Base-by-base conservation (phyloP, 2,797 vertebrate species). In the Emydoidea blandingii region DNA sequence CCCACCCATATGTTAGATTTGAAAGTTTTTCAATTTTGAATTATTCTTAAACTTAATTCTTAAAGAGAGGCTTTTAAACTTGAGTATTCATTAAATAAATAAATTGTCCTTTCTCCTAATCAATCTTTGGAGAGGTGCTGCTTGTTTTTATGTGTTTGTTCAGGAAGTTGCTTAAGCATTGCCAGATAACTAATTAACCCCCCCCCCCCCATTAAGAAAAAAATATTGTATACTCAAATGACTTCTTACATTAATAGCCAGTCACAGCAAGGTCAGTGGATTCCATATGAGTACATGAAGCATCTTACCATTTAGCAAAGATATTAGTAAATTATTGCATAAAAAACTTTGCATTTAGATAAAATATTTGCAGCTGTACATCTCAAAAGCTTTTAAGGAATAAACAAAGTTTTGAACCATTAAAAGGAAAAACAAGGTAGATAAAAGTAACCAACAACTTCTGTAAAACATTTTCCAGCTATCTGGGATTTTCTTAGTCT, bases 81-180 rank as follows among this genome's bases (percentile, higher is more conserved):
- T 88, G 53, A 50, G 19, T 50, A 85, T 49, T 53, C 89, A 86
- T 88, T 91, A 93, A 94, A 91, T 82, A 62, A 94, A 54, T 87
- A 62, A 94, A 54, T 87, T 79, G 49, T 85, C 59, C 15, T 86
- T 88, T 86, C 57, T 86, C 57, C 92, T 89, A 86, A 91, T 86
- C 90, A 90, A 49, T 44, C 82, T 21, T 56, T 87, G 80, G 79
- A 86, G 85, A 82, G 68, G 68, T 76, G 49, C 8, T 50, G 93
- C 83, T 91, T 53, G 7, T 57, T 57, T 88, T 68, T 31, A 52
- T 49, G 57, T 54, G 53, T 5, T 49, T 68, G 49, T 56, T 86
- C 19, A 90, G 65, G 53, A 90, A 53, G 57, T 23, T 84, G 80
- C 52, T 74, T 29, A 57, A 79, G 65, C 57, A 84, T 76, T 90